Conservation (phyloP, 2,113 vertebrate genomes). For the Leucoraja erinaceus region DNA sequence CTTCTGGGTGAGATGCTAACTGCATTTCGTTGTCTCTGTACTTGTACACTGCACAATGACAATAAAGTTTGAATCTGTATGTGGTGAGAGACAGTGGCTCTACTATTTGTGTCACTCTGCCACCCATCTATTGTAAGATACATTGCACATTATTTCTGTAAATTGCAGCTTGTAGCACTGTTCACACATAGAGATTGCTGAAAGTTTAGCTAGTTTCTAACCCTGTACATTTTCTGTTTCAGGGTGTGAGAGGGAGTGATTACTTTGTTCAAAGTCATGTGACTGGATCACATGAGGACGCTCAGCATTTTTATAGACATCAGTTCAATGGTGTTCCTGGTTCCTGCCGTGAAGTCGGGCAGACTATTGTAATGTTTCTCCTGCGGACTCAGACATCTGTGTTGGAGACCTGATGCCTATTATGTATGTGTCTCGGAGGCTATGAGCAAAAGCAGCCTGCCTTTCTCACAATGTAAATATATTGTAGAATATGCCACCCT, state of each 20-base stretch:
- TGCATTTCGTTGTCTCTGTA: too few relatives aligned
- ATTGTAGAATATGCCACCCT: constrained; percentile 42
- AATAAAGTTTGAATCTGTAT: too few relatives aligned
- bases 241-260: constrained; percentile 70
- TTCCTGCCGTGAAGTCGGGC: constrained; percentile 68
- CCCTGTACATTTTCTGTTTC: constrained; percentile 45
- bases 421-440: background rate
- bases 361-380: constrained; percentile 56
- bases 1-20: too few relatives aligned
- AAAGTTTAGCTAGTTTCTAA: background rate
- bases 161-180: background rate
- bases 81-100: too few relatives aligned
- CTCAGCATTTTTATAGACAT: constrained; percentile 77
- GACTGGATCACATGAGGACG: constrained; percentile 87
- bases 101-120: too few relatives aligned
- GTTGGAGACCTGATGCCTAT: constrained; percentile 67
- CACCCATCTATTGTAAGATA: too few relatives aligned
- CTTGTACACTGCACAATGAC: too few relatives aligned
- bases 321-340: constrained; percentile 86
- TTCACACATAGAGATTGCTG: too few relatives aligned
- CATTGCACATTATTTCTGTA: background rate
- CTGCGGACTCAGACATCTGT: constrained; percentile 55
- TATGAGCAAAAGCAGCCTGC: constrained; percentile 14
- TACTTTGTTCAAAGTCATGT: constrained; percentile 75
- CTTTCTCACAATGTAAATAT: constrained; percentile 23